Percentiles rank a stretch among this genome's conserved stretches.
phyloP scores from a whole-genome alignment of 2,113 vertebrate species.

The Lophochroa leadbeateri region DNA sequence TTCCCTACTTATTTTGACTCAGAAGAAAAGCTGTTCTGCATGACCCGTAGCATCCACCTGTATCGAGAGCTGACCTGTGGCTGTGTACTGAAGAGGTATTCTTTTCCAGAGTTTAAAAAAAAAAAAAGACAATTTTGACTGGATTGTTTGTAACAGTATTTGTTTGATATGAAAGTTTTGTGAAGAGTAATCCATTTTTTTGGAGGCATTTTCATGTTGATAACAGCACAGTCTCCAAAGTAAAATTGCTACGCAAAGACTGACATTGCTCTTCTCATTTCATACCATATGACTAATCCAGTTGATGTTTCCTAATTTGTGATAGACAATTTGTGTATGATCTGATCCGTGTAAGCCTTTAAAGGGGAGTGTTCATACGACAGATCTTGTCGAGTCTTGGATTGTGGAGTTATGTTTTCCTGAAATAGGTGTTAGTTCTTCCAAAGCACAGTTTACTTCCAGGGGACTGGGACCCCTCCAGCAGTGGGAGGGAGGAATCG shows the following conservation, averaged over 20 bases:
- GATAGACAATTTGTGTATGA: not conserved
- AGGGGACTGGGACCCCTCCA: not conserved
- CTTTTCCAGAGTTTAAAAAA: not conserved
- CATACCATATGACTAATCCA: not conserved
- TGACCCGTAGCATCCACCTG: slow-evolving; percentile 77
- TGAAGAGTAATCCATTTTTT: not conserved
- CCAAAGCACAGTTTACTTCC: not conserved
- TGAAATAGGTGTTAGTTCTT: not conserved
- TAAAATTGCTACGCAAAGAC: not conserved
- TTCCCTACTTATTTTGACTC: slow-evolving; percentile 79
- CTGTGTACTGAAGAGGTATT: slow-evolving; percentile 80
- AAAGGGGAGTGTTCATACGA: not conserved
- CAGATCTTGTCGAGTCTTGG: not conserved
- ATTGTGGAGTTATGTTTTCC: not conserved
- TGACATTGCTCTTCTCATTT: not conserved
- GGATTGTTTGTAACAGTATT: not conserved
- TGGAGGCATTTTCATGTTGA: not conserved
- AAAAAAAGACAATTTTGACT: not conserved
- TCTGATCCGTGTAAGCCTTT: not conserved
- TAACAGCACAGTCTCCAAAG: not conserved
- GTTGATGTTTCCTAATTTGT: not conserved
- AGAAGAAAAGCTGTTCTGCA: slow-evolving; percentile 77
- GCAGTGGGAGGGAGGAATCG: not conserved
- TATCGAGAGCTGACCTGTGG: slow-evolving; percentile 83
- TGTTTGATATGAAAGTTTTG: not conserved